These are phyloP conservation scores for Lampris incognitus DNA, from an alignment of 2,113 vertebrate species.

Conservation along the genomic window DNA sequence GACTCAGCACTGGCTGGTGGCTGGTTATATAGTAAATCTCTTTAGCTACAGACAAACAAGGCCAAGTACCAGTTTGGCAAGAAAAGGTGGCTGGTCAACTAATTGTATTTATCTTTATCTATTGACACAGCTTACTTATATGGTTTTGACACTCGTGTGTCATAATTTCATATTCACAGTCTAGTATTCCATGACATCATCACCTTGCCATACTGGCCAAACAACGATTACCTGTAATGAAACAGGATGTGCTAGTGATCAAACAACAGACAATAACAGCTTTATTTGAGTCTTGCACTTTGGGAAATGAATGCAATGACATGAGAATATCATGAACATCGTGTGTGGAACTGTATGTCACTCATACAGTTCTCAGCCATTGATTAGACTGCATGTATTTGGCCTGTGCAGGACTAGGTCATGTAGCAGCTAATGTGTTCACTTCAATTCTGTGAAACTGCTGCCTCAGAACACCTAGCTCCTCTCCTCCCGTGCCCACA, in stretches of 20 bases:
- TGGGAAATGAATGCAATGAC: neutral
- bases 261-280: neutral
- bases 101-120: neutral
- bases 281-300: neutral
- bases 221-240: neutral
- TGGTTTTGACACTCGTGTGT: neutral
- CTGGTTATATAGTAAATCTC: no score
- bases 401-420: neutral
- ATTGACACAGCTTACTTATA: neutral
- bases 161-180: neutral
- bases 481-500: constrained; percentile 54
- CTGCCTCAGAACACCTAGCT: constrained; percentile 51
- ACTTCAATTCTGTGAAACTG: constrained; percentile 30
- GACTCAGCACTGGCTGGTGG: no score
- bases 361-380: no score
- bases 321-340: neutral
- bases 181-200: neutral
- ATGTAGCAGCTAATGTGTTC: constrained; percentile 4
- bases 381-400: neutral
- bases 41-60: neutral
- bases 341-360: neutral
- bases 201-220: neutral
- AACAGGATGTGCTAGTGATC: neutral
- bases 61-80: neutral
- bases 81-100: neutral